Conservation (phyloP, 2,113 vertebrate genomes). For the Phyllostomus hastatus region DNA sequence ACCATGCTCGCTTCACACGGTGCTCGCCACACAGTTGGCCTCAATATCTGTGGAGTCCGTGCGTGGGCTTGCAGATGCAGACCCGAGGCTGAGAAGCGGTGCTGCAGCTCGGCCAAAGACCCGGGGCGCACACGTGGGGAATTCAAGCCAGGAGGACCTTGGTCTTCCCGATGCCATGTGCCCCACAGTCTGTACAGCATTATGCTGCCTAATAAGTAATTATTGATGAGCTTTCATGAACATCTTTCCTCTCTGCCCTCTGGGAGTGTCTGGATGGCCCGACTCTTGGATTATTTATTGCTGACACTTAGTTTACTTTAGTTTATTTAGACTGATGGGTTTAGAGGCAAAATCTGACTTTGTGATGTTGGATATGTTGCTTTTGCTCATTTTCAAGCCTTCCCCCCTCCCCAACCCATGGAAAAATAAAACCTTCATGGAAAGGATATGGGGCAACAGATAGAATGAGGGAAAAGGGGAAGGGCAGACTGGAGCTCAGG, state of each 20-base stretch:
- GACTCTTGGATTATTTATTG: not conserved
- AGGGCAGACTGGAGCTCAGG: not conserved
- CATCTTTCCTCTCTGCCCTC: constrained; percentile 19
- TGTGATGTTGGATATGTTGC: not conserved
- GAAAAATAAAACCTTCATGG: not conserved
- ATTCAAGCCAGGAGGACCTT: not conserved
- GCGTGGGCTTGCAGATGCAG: not conserved
- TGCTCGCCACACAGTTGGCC: not conserved
- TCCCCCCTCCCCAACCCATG: fast-evolving
- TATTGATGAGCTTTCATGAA: not conserved
- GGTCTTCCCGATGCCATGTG: not conserved
- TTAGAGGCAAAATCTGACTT: not conserved
- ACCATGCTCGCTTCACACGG: not conserved
- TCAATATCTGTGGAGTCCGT: not conserved
- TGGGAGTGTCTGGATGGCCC: not conserved
- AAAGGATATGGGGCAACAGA: not conserved
- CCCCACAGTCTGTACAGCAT: not conserved
- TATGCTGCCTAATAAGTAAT: not conserved
- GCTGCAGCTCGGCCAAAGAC: not conserved
- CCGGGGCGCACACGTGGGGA: not conserved
- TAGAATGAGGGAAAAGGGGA: not conserved
- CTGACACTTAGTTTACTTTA: not conserved
- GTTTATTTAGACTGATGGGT: not conserved
- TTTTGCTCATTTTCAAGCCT: not conserved
- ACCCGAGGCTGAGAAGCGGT: not conserved